These are phyloP conservation scores for Nemapogon koenigi DNA, from an alignment of 2,888 invertebrate species.

Conservation along the genomic window DNA sequence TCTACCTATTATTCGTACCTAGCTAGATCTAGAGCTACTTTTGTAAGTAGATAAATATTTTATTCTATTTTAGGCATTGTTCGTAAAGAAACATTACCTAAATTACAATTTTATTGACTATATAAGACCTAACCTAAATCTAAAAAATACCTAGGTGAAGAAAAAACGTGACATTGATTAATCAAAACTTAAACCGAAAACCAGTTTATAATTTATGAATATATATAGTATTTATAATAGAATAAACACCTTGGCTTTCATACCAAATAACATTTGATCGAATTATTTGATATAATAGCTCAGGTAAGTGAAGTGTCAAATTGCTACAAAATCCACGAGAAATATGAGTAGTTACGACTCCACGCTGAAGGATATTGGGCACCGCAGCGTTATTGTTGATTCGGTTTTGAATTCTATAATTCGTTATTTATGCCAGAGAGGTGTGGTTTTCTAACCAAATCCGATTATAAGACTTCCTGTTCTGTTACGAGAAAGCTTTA, in stretches of 20 bases:
- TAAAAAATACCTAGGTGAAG: too few relatives aligned
- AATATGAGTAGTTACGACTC: background rate
- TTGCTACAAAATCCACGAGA: slow-evolving; percentile 10
- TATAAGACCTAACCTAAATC: too few relatives aligned
- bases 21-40: too few relatives aligned
- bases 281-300: slow-evolving; percentile 11
- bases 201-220: background rate
- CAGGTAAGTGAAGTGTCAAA: slow-evolving; percentile 14
- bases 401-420: too few relatives aligned
- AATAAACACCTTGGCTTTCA: slow-evolving; percentile 4
- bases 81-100: too few relatives aligned
- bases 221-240: background rate
- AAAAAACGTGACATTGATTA: slow-evolving; percentile 2
- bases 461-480: slow-evolving; percentile 8
- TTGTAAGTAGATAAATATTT: too few relatives aligned
- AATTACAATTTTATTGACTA: too few relatives aligned
- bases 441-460: slow-evolving; percentile 9
- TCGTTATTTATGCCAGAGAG: background rate
- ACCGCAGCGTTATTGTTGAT: background rate
- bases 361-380: background rate
- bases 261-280: slow-evolving; percentile 1
- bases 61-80: too few relatives aligned
- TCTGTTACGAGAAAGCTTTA: too few relatives aligned
- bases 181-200: background rate
- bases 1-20: too few relatives aligned